A percentile compares a stretch with the other conserved stretches of the same genome.
These are phyloP conservation scores for Neuroterus valhalla DNA, from an alignment of 1,140 invertebrate genomes.

Conservation along the genomic window DNA sequence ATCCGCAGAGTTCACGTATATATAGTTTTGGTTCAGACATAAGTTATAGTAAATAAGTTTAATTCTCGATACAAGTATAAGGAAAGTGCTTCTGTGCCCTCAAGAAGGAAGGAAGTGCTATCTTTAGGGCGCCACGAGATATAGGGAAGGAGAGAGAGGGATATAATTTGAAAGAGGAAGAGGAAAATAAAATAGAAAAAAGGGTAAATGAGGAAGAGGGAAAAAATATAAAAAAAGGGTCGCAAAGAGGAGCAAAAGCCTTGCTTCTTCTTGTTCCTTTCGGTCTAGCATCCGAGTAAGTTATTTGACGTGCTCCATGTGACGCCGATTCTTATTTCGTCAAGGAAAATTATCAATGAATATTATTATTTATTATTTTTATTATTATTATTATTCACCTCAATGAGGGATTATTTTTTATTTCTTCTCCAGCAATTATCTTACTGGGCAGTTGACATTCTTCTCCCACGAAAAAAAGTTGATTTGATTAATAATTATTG, in stretches of 20 bases:
- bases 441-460: too few relatives aligned
- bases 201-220: too few relatives aligned
- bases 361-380: too few relatives aligned
- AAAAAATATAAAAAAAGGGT: not conserved
- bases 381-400: constrained; percentile 19
- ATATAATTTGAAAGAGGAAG: constrained; percentile 24
- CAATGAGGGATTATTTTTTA: not conserved
- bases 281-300: constrained; percentile 27
- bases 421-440: too few relatives aligned
- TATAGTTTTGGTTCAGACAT: not conserved
- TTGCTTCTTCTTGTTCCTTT: constrained; percentile 25
- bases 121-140: constrained; percentile 59
- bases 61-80: constrained; percentile 51
- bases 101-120: constrained; percentile 69
- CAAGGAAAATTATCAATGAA: constrained; percentile 22
- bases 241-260: constrained; percentile 7
- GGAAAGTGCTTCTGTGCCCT: constrained; percentile 52
- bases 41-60: constrained; percentile 45
- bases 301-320: constrained; percentile 28
- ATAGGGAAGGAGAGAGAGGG: not conserved
- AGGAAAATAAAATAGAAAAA: too few relatives aligned
- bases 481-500: too few relatives aligned
- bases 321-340: not conserved
- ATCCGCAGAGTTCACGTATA: not conserved
- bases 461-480: too few relatives aligned